Conservation (phyloP, 2,888 invertebrate species). For the Rhingia campestris region DNA sequence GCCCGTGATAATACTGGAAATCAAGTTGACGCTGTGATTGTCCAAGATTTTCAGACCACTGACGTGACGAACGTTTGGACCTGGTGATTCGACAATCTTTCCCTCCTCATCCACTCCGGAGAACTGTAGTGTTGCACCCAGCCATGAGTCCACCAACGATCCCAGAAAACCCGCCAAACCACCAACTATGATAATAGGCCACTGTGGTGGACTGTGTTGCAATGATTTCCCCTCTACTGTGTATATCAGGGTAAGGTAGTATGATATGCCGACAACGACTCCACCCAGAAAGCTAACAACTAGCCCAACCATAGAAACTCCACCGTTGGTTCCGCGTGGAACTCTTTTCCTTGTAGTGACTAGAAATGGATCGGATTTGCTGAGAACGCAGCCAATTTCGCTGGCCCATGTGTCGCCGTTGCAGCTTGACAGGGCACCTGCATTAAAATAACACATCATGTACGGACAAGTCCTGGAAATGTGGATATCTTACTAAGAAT, state of each 20-base stretch:
- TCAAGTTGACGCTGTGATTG: slow-evolving; percentile 94
- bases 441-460: slow-evolving; percentile 26
- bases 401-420: slow-evolving; percentile 97
- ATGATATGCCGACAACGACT: slow-evolving; percentile 87
- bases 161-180: slow-evolving; percentile 90
- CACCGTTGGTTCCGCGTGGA: slow-evolving; percentile 95
- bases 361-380: slow-evolving; percentile 87
- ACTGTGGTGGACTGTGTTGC: slow-evolving; percentile 87
- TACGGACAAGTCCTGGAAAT: neutral
- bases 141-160: slow-evolving; percentile 90
- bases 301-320: slow-evolving; percentile 87
- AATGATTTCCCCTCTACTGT: slow-evolving; percentile 85
- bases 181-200: slow-evolving; percentile 90
- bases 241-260: slow-evolving; percentile 87
- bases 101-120: slow-evolving; percentile 90
- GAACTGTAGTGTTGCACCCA: slow-evolving; percentile 93
- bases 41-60: slow-evolving; percentile 90
- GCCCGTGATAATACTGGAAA: slow-evolving; percentile 90
- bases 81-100: slow-evolving; percentile 88
- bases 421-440: slow-evolving; percentile 89
- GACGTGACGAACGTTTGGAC: slow-evolving; percentile 88
- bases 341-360: slow-evolving; percentile 89
- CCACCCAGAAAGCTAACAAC: slow-evolving; percentile 83
- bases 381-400: slow-evolving; percentile 91
- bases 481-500: slow-evolving; percentile 85